These are phyloP conservation scores for Ailuropoda melanoleuca DNA, from an alignment of 2,113 vertebrate species.

Conservation along the genomic window DNA sequence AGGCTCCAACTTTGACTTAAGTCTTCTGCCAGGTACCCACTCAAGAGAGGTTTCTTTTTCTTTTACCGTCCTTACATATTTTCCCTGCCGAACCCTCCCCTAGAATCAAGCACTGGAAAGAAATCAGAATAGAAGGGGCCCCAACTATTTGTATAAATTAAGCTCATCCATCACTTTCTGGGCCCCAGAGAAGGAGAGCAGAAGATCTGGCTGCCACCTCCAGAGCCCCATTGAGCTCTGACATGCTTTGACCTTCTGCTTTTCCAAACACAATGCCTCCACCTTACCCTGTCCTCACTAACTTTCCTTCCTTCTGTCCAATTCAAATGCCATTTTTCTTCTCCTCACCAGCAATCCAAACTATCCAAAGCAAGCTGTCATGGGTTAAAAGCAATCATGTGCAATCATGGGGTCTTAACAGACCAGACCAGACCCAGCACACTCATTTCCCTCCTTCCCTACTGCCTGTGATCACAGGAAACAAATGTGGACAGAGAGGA, in stretches of 20 bases:
- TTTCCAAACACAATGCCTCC: neutral
- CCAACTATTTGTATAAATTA: neutral
- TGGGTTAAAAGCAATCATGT: neutral
- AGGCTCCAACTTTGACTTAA: neutral
- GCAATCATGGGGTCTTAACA: neutral
- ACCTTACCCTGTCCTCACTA: neutral
- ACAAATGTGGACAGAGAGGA: neutral
- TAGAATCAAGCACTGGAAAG: conserved; percentile 32
- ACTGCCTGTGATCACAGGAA: neutral
- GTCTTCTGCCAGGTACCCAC: conserved; percentile 34
- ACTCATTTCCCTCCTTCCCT: neutral
- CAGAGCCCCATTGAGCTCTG: neutral
- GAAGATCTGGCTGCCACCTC: neutral
- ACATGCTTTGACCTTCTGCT: neutral
- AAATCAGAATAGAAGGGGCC: neutral
- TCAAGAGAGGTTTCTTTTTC: neutral
- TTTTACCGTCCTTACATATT: neutral
- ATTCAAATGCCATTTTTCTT: neutral
- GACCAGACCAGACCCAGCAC: neutral
- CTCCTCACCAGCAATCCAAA: neutral
- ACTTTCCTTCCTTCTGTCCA: neutral
- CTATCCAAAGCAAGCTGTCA: neutral
- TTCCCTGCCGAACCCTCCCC: neutral
- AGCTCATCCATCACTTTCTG: neutral
- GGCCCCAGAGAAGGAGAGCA: neutral